Percentiles rank a stretch among this genome's conserved stretches.
These are phyloP conservation scores for Lagenorhynchus albirostris DNA, from an alignment of 2,113 vertebrate species.

Conservation along the genomic window DNA sequence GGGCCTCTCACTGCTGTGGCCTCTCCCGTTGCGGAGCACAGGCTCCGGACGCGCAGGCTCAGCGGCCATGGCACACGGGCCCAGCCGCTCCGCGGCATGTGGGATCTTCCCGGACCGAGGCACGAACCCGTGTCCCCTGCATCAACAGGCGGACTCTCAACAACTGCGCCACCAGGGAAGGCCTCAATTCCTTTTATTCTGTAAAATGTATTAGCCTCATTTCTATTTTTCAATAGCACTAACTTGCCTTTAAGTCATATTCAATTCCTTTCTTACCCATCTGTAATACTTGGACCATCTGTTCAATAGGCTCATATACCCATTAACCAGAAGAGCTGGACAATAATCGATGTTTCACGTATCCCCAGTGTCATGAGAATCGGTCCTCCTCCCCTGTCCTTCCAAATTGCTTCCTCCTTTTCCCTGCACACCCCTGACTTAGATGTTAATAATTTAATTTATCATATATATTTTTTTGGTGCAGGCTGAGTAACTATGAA, in stretches of 20 bases:
- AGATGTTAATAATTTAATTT: background rate
- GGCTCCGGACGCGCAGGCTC: too few relatives aligned
- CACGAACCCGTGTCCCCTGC: too few relatives aligned
- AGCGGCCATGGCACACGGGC: too few relatives aligned
- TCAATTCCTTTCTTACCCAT: slow-evolving; percentile 2
- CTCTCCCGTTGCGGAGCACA: too few relatives aligned
- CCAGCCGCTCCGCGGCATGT: too few relatives aligned
- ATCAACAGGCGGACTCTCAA: too few relatives aligned
- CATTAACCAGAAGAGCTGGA: background rate
- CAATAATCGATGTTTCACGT: background rate
- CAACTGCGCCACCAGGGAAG: too few relatives aligned
- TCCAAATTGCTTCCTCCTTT: background rate
- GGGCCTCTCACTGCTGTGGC: too few relatives aligned
- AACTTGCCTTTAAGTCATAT: background rate
- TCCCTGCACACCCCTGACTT: background rate
- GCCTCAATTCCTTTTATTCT: background rate
- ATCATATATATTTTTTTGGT: background rate
- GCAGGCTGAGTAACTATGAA: background rate
- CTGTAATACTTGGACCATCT: background rate
- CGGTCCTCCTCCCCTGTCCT: background rate
- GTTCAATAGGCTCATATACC: background rate
- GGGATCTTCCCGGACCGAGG: too few relatives aligned
- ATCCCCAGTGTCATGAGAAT: background rate
- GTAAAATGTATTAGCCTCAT: background rate
- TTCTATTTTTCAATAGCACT: background rate